These are phyloP conservation scores for Lithophane socia DNA, from an alignment of 2,888 invertebrate genomes.

Conservation along the genomic window DNA sequence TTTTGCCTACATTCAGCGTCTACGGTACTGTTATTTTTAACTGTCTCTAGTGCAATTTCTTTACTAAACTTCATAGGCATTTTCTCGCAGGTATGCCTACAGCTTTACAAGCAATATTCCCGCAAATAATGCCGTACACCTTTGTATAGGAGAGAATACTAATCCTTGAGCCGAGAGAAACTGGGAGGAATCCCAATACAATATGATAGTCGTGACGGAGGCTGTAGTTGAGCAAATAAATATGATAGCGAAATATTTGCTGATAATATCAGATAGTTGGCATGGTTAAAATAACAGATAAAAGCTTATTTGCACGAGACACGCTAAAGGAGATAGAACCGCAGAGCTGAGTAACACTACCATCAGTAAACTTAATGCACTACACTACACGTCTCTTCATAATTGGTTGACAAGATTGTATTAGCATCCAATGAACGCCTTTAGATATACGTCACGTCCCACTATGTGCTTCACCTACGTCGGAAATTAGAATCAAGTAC, in stretches of 20 bases:
- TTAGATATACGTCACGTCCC: not conserved
- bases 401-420: constrained; percentile 7
- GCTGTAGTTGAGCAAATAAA: constrained; percentile 13
- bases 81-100: not conserved
- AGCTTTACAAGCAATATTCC: constrained; percentile 21
- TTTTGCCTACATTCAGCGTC: not conserved
- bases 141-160: constrained; percentile 33
- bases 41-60: not conserved
- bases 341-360: not conserved
- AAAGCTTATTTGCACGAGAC: constrained; percentile 20
- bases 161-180: constrained; percentile 24
- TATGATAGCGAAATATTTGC: constrained; percentile 17
- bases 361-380: not conserved
- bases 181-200: constrained; percentile 19
- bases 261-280: not conserved
- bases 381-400: constrained; percentile 1
- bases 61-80: not conserved
- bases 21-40: not conserved
- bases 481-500: not conserved
- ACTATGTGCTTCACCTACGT: not conserved
- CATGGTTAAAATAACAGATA: constrained; percentile 1
- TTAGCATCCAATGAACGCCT: not conserved
- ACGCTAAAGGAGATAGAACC: not conserved
- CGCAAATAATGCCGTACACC: constrained; percentile 17
- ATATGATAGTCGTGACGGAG: constrained; percentile 2